These are phyloP conservation scores for Drosophila mimetica DNA, from an alignment of 2,888 invertebrate genomes.

Conservation along the genomic window DNA sequence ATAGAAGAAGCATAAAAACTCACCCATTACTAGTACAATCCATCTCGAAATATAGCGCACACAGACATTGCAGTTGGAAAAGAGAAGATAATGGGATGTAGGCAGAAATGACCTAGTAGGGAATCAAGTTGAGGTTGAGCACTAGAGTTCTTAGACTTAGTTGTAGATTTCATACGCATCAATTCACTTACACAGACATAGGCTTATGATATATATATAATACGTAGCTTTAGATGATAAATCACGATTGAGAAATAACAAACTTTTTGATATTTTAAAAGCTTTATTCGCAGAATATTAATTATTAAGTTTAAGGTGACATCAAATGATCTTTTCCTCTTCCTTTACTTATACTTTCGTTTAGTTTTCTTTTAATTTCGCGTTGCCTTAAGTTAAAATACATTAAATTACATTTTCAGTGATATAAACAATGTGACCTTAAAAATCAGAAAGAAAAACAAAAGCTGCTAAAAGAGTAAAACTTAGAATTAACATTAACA, in stretches of 20 bases:
- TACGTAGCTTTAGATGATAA: conserved; percentile 41
- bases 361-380: conserved; percentile 28
- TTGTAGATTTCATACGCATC: conserved; percentile 66
- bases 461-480: conserved; percentile 40
- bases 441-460: conserved; percentile 69
- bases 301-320: conserved; percentile 36
- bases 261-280: conserved; percentile 47
- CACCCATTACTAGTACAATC: conserved; percentile 45
- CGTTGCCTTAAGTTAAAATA: conserved; percentile 54
- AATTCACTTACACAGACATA: conserved; percentile 43
- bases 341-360: conserved; percentile 18
- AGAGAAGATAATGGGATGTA: conserved; percentile 9
- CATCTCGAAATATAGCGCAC: conserved; percentile 48
- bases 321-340: conserved; percentile 16
- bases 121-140: conserved; percentile 37
- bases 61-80: conserved; percentile 27
- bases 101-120: conserved; percentile 18
- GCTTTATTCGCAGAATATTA: conserved; percentile 63
- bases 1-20: conserved; percentile 35
- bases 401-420: conserved; percentile 80
- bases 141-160: conserved; percentile 45
- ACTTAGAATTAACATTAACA: conserved; percentile 43
- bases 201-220: conserved; percentile 33
- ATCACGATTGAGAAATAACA: conserved; percentile 20
- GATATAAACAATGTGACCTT: conserved; percentile 85